Base-by-base conservation (phyloP, 1,140 invertebrate genomes). In the Brachystomella parvula region DNA sequence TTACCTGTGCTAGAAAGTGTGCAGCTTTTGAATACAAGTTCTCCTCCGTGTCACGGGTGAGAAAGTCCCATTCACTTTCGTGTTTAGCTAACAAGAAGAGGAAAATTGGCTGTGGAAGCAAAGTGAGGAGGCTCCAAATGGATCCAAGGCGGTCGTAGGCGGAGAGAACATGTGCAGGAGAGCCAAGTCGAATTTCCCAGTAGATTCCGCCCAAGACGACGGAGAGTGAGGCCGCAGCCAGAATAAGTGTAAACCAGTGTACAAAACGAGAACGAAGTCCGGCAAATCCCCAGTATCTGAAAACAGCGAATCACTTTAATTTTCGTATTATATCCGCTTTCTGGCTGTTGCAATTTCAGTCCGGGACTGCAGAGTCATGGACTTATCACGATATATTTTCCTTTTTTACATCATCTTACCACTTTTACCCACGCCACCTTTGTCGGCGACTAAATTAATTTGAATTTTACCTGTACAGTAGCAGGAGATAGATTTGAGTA, bases 241-340 rank as follows among this genome's bases (percentile, higher is more conserved):
- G 80, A 0, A 94, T 80, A 68, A 88, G 83, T 39, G 83, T 84
- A 3, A 93, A 80, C 79, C 91, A 87, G 66, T 83, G 85, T 1
- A 90, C 84, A 57, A 94, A 76, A 15, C 89, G 90, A 73, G 85
- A 87, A n/a, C 91, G 91, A 77, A 94, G 92, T 47, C 87, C 91
- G 77, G 90, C 94, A n/a, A 86, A 81, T 3, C 87, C 49, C 15
- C 47, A 32, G 17, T 68, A 68, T 53, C 9, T 44, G n/a, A n/a
- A 44, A 44, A 9, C 39, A 44, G 39, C 39, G 39, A 44, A 12
- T 44, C 68, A 62, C n/a, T n/a, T n/a, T n/a, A n/a, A n/a, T n/a
- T n/a, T n/a, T n/a, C n/a, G n/a, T n/a, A n/a, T n/a, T n/a, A n/a
- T n/a, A n/a, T n/a, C n/a, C n/a, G n/a, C n/a, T n/a, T n/a, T n/a